Percentiles rank a stretch among this genome's conserved stretches.
Evolutionary conservation across 1,140 invertebrate species (phyloP).

Genomic region (Drosophila cardini): DNA sequence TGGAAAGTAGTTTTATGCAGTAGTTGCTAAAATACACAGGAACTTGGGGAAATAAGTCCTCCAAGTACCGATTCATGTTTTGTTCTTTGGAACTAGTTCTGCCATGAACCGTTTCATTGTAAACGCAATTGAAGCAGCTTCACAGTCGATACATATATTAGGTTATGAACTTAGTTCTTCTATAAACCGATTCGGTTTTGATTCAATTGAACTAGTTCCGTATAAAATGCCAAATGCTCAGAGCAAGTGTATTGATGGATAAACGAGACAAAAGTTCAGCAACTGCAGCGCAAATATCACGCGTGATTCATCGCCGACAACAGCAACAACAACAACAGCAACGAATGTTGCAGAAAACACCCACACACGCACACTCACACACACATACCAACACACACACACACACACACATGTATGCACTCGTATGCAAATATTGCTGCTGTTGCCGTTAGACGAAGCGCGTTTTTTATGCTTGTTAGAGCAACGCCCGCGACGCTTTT

Average conservation of each 20-base stretch:
- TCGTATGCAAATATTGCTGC: constrained; percentile 61
- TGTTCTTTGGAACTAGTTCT: no score
- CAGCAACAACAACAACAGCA: constrained; percentile 25
- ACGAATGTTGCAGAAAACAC: constrained; percentile 38
- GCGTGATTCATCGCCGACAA: constrained; percentile 71
- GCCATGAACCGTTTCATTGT: no score
- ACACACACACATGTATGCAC: constrained; percentile 8
- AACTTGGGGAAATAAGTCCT: no score
- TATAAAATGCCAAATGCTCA: not conserved
- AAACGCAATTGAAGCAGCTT: no score
- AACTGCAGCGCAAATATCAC: constrained; percentile 69
- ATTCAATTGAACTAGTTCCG: not conserved
- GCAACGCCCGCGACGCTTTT: constrained; percentile 60
- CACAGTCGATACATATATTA: no score
- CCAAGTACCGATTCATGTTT: no score
- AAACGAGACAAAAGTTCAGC: constrained; percentile 62
- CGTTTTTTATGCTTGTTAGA: constrained; percentile 72
- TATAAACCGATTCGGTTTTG: no score
- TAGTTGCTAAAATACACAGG: no score
- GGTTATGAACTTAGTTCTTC: no score
- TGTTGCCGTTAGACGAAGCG: constrained; percentile 42
- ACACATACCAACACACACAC: constrained; percentile 2
- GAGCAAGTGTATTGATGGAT: constrained; percentile 9
- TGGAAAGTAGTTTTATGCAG: no score
- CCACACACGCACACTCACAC: constrained; percentile 26